These are phyloP conservation scores for Tangara arthus DNA, from an alignment of 2,797 vertebrate species.

Conservation along the genomic window DNA sequence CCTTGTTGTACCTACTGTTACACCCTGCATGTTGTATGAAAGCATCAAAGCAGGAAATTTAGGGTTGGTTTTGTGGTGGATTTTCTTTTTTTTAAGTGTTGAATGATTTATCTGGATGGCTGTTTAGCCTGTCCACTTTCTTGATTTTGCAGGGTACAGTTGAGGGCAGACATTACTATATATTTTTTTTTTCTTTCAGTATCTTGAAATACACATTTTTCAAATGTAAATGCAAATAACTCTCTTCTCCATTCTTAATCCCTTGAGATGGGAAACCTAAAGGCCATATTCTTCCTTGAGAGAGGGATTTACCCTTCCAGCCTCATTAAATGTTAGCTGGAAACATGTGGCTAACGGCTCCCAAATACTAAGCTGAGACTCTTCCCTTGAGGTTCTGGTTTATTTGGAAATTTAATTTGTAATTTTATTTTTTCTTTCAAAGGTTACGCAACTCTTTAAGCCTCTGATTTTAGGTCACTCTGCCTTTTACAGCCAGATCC, in stretches of 20 bases:
- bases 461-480: conserved; percentile 27
- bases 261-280: background rate
- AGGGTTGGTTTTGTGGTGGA: background rate
- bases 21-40: background rate
- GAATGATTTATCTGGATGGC: background rate
- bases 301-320: background rate
- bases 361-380: background rate
- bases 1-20: background rate
- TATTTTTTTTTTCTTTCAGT: background rate
- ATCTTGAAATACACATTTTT: background rate
- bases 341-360: conserved; percentile 1
- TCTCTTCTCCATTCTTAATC: background rate
- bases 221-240: background rate
- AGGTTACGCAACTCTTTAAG: conserved; percentile 9
- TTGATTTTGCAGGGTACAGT: background rate
- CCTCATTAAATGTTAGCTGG: background rate
- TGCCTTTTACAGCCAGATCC: conserved; percentile 25
- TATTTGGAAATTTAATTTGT: conserved; percentile 48
- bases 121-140: background rate
- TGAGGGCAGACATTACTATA: background rate
- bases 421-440: background rate
- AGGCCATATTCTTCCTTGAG: background rate
- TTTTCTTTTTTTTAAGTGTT: background rate
- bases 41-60: background rate
- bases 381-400: conserved; percentile 32